Base-by-base conservation (phyloP, 2,113 vertebrate genomes). In the Ammodytes marinus region DNA sequence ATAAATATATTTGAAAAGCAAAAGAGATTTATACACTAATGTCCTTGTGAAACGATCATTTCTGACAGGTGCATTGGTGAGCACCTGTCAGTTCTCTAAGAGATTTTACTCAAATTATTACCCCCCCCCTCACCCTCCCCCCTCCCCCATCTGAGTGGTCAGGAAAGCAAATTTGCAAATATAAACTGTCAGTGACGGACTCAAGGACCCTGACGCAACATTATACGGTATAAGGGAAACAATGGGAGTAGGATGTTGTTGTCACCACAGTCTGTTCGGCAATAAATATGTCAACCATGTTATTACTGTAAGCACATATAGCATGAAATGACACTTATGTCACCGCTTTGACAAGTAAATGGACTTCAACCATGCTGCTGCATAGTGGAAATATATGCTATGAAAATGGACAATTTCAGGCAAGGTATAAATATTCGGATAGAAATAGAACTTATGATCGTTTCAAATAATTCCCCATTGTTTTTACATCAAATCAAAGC, bases 61-160 rank as follows among this genome's bases (percentile, higher is more conserved):
- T 82, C 52, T 82, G 74, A 79, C 67, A 61, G 70, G 74, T 50
- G 79, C 70, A 53, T 77, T 86, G 76, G 59, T 59, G 65, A 77
- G 27, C 35, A 84, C 66, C 71, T 68, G 49, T 63, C 47, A 74
- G 57, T 63, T 57, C 49, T 46, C 68, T 53, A 43, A 42, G 35
- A 60, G 39, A 60, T 52, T 12, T 12, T 55, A 63, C 27, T 65
- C 46, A 64, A 70, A 79, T 71, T 5, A 43, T 69, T 69, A 45
- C 37, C 10, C 5, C 10, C 67, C 73, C 67, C 58, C 60, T 42
- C 69, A 47, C 50, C n/a, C 27, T 27, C 27, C 27, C 27, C 27
- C 27, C 27, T 27, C 27, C 27, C 27, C 1, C 27, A 27, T 27
- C 27, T 27, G 27, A 27, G 27, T 57, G 19, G 50, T 45, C 0